Evolutionary conservation across 2,113 vertebrate genomes (phyloP), one percentile per base, ranked within the genome.

Genomic region (Bagarius yarrelli): DNA sequence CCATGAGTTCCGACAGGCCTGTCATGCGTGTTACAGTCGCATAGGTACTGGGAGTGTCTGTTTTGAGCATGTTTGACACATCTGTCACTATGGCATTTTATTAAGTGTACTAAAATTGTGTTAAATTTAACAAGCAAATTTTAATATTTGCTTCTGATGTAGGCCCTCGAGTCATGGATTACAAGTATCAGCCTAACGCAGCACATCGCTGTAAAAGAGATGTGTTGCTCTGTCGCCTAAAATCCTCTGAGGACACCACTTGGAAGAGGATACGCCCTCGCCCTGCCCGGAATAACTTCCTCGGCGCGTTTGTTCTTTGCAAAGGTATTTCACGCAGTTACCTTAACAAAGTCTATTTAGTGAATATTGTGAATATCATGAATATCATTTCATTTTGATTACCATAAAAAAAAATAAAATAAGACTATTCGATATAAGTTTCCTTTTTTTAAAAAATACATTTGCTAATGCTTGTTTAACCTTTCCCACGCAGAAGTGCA

Each of bases 181-280:
- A 97, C 76, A 95, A 95, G 57, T 96, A 98, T 87, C 96, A 96
- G 21, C 96, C 96, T 52, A 96, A 97, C 85, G 93, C 97, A 6
- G 96, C 98, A 21, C 98, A 99, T 86, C 97, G 96, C 84, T 99
- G 98, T 86, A 99, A 97, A 85, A 92, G 95, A 69, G 97, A 99
- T 60, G 91, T 95, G 63, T 89, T 99, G 71, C 91, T 99, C 5
- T 97, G 96, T 85, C 95, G 96, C 25, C 93, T 96, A 53, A 96
- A 95, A 83, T 94, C 86, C 79, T 86, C 93, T 0, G 95, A 96
- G 32, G 96, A 98, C 86, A 94, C 95, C 84, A 93, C 90, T 4
- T 99, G 98, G 98, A 97, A 97, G 88, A 95, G 96, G 86, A 96
- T 99, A 89, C 94, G 98, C 32, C 96, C 95, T 32, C 93, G 97